Evolutionary conservation across 1,140 invertebrate species (phyloP), one percentile per base, ranked within the genome.

Genomic region (Pteromalus puparum): DNA sequence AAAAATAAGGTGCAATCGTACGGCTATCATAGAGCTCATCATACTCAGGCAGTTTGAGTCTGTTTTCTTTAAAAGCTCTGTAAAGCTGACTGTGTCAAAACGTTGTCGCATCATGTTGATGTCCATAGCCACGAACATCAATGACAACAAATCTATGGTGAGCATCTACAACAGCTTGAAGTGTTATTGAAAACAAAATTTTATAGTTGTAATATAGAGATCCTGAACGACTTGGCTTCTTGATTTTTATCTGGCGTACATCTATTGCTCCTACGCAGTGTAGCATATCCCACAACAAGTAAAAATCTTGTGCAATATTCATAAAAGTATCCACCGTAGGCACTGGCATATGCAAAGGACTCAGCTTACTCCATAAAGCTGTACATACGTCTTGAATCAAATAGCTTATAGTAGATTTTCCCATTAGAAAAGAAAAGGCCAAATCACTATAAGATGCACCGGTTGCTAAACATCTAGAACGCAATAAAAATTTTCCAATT

Each of bases 211-310:
- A 88, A 75, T 81, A 90, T 48, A 85, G 70, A 48, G 85, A 77
- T 74, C 88, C 89, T 30, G 78, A 86, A 68, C 82, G 85, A 21
- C 34, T 53, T 21, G 88, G 87, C n/a, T 38, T 28, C 72, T 87
- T 77, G 28, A 89, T 87, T 30, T 48, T 7, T 79, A 82, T 53
- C 15, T 85, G 83, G 18, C 83, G 82, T 18, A 83, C 84, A 65
- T 85, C 81, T 21, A 86, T 87, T 24, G 92, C 90, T 24, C 92
- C 92, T 65, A 91, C 83, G 81, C 92, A 93, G 85, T 92, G 88
- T 28, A 91, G 92, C 2, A 65, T n/a, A 65, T 65, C 61, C 13
- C 13, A 7, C 5, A 65, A 65, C 61, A 65, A n/a, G 15, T 65
- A 65, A n/a, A 65, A 65, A 15, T 65, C 13, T 65, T 65, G 61